Conservation (phyloP, 2,113 vertebrate genomes). For the Tichodroma muraria region DNA sequence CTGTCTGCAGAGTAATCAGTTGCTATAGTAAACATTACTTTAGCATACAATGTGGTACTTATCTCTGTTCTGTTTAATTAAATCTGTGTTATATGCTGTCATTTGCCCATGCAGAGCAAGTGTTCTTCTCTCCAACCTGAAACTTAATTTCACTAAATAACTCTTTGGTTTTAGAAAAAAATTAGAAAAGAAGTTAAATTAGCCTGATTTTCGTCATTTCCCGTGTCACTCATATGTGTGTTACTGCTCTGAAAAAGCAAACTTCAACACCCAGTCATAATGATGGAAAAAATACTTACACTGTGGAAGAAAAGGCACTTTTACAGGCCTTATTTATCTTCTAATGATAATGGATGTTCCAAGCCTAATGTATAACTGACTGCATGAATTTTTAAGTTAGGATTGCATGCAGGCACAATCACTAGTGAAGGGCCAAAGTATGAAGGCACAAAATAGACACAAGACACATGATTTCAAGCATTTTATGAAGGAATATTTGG, state of each 20-base stretch:
- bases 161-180: neutral
- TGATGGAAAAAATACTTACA: slow-evolving; percentile 21
- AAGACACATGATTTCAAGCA: neutral
- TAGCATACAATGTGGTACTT: slow-evolving; percentile 20
- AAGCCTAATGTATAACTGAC: neutral
- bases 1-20: slow-evolving; percentile 29
- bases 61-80: slow-evolving; percentile 41
- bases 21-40: slow-evolving; percentile 49
- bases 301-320: neutral
- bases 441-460: neutral
- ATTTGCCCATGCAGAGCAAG: slow-evolving; percentile 7
- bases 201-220: neutral
- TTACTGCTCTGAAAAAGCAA: neutral
- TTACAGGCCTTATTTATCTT: slow-evolving; percentile 1
- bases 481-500: neutral
- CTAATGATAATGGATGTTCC: slow-evolving; percentile 32
- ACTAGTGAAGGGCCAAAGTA: neutral
- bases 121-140: neutral
- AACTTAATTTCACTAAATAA: slow-evolving; percentile 24
- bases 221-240: neutral
- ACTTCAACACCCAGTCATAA: neutral
- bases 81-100: neutral
- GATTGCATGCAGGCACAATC: neutral
- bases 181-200: neutral
- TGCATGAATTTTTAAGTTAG: slow-evolving; percentile 18